phyloP scores from a whole-genome alignment of 1,140 invertebrate genomes.

The Brachystomella parvula region DNA sequence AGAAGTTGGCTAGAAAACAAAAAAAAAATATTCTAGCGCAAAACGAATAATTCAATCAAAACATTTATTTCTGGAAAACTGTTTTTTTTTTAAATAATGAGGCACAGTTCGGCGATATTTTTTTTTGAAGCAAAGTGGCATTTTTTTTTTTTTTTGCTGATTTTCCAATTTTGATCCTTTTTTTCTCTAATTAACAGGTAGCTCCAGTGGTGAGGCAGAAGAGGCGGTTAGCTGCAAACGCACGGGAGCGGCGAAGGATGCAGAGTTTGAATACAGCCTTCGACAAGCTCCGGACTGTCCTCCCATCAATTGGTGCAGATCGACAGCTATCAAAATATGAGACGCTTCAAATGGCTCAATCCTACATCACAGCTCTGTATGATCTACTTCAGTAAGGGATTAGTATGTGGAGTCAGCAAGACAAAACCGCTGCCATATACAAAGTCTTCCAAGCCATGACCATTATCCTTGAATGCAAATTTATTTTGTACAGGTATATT shows the following conservation, averaged over 20 bases:
- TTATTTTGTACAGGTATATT: neutral
- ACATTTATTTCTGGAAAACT: neutral
- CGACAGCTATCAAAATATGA: slow-evolving; percentile 93
- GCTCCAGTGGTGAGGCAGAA: slow-evolving; percentile 69
- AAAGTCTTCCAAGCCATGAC: neutral
- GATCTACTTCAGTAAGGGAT: slow-evolving; percentile 61
- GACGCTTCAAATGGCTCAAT: slow-evolving; percentile 95
- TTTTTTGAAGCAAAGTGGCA: too few relatives aligned
- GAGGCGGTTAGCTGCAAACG: slow-evolving; percentile 82
- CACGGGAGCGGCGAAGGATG: slow-evolving; percentile 82
- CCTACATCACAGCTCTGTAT: slow-evolving; percentile 82
- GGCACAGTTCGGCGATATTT: too few relatives aligned
- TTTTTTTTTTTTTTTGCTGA: too few relatives aligned
- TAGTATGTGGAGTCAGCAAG: neutral
- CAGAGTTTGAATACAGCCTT: slow-evolving; percentile 91
- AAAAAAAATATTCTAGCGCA: too few relatives aligned
- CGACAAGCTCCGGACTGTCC: slow-evolving; percentile 75
- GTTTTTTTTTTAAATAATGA: neutral
- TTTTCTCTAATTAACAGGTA: slow-evolving; percentile 46
- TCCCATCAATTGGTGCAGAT: slow-evolving; percentile 83
- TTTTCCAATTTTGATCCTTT: too few relatives aligned
- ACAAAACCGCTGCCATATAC: neutral
- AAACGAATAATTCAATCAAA: too few relatives aligned
- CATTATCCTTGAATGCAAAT: neutral
- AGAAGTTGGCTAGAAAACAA: slow-evolving; percentile 25